Evolutionary conservation across 2,888 invertebrate species (phyloP).

Genomic region (Eurytoma adleriae): DNA sequence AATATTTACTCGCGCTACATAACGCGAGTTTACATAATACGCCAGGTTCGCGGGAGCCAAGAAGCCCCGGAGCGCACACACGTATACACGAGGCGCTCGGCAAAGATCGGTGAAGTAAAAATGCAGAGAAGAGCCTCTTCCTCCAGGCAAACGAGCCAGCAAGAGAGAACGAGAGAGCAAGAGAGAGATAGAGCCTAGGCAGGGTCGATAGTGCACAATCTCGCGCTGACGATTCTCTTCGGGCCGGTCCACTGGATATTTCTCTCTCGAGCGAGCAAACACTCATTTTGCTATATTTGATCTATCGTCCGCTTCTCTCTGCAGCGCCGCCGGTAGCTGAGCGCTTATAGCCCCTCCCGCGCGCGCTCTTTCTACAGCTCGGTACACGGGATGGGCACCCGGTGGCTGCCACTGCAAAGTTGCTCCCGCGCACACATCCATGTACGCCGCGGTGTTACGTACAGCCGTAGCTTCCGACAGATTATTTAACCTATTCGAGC

Average conservation of each 20-base stretch:
- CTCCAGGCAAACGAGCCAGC: not conserved
- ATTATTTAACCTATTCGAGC: conserved; percentile 50
- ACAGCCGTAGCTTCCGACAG: conserved; percentile 17
- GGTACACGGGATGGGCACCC: not conserved
- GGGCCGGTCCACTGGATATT: conserved; percentile 47
- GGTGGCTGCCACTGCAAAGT: not conserved
- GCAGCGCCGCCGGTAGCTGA: not conserved
- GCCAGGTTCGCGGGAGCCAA: conserved; percentile 5
- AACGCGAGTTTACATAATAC: conserved; percentile 34
- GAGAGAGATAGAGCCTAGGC: not conserved
- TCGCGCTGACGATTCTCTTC: conserved; percentile 16
- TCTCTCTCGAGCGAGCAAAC: conserved; percentile 55
- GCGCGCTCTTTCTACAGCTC: not conserved
- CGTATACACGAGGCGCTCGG: not conserved
- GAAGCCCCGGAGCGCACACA: not conserved
- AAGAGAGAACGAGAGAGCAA: not conserved
- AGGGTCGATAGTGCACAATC: conserved; percentile 42
- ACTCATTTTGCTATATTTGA: conserved; percentile 59
- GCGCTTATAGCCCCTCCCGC: conserved; percentile 4
- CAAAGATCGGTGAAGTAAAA: conserved; percentile 16
- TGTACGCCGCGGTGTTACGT: not conserved
- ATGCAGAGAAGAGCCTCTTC: not conserved
- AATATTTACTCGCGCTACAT: conserved; percentile 33
- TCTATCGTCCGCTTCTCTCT: conserved; percentile 48
- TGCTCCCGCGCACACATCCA: not conserved